Evolutionary conservation across 2,113 vertebrate species (phyloP).

Genomic region (Actenoides hombroni): DNA sequence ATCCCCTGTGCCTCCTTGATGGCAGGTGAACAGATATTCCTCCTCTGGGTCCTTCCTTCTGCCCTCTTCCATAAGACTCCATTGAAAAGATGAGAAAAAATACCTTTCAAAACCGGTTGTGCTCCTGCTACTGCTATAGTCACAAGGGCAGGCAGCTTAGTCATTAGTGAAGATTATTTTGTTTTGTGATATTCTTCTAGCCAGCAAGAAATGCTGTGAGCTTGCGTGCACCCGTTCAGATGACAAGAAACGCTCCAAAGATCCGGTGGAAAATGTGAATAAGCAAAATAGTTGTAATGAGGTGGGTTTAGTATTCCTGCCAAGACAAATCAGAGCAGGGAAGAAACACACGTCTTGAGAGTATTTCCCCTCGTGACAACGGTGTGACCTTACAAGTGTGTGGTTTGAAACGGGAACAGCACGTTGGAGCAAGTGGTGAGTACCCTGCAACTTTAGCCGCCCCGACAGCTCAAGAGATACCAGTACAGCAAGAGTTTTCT

Average conservation of each 20-base stretch:
- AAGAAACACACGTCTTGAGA: not conserved
- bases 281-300: not conserved
- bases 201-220: not conserved
- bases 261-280: not conserved
- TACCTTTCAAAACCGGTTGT: not conserved
- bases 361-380: not conserved
- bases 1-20: not conserved
- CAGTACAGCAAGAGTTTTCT: not conserved
- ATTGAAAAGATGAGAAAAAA: not conserved
- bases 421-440: not conserved
- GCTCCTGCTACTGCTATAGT: not conserved
- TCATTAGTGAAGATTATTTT: not conserved
- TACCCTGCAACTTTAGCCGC: not conserved
- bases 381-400: not conserved
- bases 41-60: not conserved
- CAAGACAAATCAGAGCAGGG: not conserved
- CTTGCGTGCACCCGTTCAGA: not conserved
- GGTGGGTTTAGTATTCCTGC: not conserved
- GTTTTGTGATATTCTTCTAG: not conserved
- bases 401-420: not conserved
- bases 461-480: not conserved
- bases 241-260: not conserved
- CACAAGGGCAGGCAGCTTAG: not conserved
- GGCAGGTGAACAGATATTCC: not conserved
- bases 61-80: not conserved